A percentile compares a stretch with the other conserved stretches of the same genome.
These are phyloP conservation scores for Drosophila neotestacea DNA, from an alignment of 2,888 invertebrate genomes.

Conservation along the genomic window DNA sequence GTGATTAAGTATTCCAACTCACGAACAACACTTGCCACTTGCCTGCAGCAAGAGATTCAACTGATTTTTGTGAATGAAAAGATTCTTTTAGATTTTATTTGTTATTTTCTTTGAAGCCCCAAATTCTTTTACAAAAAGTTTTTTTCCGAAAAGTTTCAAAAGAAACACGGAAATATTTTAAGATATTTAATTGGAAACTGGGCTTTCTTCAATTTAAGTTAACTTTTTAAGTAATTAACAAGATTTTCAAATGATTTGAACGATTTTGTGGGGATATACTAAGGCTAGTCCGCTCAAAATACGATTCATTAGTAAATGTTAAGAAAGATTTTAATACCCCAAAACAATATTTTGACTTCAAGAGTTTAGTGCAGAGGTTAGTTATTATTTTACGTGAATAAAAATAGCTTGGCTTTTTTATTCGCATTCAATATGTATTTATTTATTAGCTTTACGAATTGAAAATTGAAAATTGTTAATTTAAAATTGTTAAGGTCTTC, in stretches of 20 bases:
- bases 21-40: constrained; percentile 16
- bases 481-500: too few species aligned
- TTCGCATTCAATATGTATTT: too few species aligned
- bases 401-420: too few species aligned
- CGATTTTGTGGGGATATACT: neutral
- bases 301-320: too few species aligned
- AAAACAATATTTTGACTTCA: too few species aligned
- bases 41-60: neutral
- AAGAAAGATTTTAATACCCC: too few species aligned
- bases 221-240: neutral
- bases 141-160: neutral
- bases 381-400: too few species aligned
- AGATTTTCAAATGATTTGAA: neutral
- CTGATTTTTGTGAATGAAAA: neutral
- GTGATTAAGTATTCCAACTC: constrained; percentile 10
- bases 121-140: neutral
- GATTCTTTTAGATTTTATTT: neutral
- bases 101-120: neutral
- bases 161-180: too few species aligned
- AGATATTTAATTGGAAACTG: neutral
- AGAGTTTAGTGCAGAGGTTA: too few species aligned
- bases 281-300: neutral
- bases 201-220: neutral
- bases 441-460: too few species aligned
- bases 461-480: too few species aligned